Evolutionary conservation across 2,888 invertebrate genomes (phyloP).

Genomic region (Drosophila testacea): DNA sequence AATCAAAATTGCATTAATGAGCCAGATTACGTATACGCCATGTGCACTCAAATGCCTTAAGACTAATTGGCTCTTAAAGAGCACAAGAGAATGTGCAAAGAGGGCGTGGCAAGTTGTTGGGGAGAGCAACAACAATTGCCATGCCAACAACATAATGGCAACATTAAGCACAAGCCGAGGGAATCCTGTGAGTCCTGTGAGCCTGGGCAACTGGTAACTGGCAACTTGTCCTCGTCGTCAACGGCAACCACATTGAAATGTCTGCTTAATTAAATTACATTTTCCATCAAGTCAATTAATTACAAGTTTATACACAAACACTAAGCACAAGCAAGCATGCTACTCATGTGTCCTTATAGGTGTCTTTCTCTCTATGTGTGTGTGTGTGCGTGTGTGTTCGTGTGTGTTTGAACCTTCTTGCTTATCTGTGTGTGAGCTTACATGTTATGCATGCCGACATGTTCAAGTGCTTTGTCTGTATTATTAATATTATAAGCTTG

Average conservation of each 20-base stretch:
- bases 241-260: constrained; percentile 67
- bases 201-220: constrained; percentile 6
- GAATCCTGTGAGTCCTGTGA: constrained; percentile 16
- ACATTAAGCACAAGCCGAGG: constrained; percentile 10
- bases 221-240: constrained; percentile 32
- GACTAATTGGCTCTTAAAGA: constrained; percentile 69
- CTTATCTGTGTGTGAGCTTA: constrained; percentile 54
- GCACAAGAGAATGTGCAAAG: constrained; percentile 13
- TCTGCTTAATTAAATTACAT: constrained; percentile 82
- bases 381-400: constrained; percentile 16
- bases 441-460: constrained; percentile 79
- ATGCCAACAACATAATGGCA: constrained; percentile 44
- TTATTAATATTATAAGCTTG: constrained; percentile 82
- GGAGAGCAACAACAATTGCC: constrained; percentile 41
- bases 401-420: constrained; percentile 12
- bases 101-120: not conserved
- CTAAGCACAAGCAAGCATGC: constrained; percentile 40
- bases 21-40: constrained; percentile 65
- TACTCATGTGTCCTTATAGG: constrained; percentile 17
- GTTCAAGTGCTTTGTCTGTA: constrained; percentile 77
- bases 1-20: constrained; percentile 68
- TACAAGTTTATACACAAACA: constrained; percentile 67
- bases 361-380: constrained; percentile 28
- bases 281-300: constrained; percentile 83
- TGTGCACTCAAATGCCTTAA: constrained; percentile 59